phyloP scores from a whole-genome alignment of 2,113 vertebrate genomes.

The Herpetotheres cachinnans region DNA sequence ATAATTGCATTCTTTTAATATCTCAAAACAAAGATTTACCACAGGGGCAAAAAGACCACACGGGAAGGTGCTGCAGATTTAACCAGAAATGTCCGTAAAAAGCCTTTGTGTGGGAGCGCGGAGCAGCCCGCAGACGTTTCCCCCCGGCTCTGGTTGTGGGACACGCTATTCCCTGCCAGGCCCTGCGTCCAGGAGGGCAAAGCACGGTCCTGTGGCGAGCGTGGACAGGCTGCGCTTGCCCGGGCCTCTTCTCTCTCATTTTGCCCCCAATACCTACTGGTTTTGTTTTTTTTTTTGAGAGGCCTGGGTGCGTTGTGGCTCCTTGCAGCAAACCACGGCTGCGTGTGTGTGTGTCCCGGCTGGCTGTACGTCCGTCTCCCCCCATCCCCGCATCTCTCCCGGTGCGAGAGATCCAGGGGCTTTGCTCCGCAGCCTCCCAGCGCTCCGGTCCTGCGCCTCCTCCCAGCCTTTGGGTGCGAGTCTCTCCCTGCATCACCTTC shows the following conservation, averaged over 20 bases:
- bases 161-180: background rate
- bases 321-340: rapidly evolving
- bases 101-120: background rate
- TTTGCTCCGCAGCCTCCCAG: background rate
- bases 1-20: conserved; percentile 55
- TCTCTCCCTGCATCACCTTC: background rate
- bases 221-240: background rate
- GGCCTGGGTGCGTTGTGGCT: rapidly evolving
- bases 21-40: background rate
- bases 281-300: background rate
- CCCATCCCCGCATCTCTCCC: background rate
- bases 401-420: rapidly evolving
- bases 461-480: background rate
- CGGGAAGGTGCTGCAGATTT: background rate
- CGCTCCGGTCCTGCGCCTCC: rapidly evolving
- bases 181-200: background rate
- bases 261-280: rapidly evolving
- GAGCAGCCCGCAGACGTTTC: background rate
- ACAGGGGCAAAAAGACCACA: conserved; percentile 8
- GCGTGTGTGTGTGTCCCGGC: background rate
- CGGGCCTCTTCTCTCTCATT: background rate
- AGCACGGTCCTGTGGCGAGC: background rate
- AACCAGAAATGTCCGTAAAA: background rate
- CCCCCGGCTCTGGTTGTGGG: rapidly evolving
- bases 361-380: rapidly evolving